Evolutionary conservation across 2,113 vertebrate species (phyloP), one percentile per base, ranked within the genome.

Genomic region (Paedocypris sp.): DNA sequence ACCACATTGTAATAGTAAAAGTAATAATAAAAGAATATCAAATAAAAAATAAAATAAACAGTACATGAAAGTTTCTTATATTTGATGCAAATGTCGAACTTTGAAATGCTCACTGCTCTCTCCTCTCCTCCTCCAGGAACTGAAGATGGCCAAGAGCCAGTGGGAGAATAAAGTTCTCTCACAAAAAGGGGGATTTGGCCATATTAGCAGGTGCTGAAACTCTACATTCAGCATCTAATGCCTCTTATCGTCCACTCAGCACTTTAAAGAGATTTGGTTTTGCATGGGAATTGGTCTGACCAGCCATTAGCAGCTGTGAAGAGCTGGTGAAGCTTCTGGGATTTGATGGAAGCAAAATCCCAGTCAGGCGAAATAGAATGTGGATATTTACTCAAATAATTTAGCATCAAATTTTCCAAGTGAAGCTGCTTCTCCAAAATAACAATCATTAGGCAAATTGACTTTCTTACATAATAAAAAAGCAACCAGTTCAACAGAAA

Each of bases 151-250:
- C 42, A 29, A 32, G 15, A 26, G 66, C 38, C 42, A 57, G 22
- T 9, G 10, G n/a, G 5, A 31, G 12, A 51, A 23, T 25, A 57
- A 38, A 35, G 32, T 41, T 60, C 60, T 29, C n/a, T 6, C 23
- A 11, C n/a, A 43, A 47, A 36, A 65, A 61, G 42, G 70, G 29
- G 38, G 66, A 60, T 60, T 53, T 58, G 41, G 59, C 8, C 49
- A 59, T 63, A 70, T 70, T 71, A 74, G 67, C 60, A 68, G 69
- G 72, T 73, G 67, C 45, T 78, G 70, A 80, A 70, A 75, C 39
- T 35, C 45, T 31, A 49, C 36, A 54, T 65, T 57, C 22, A n/a
- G 33, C n/a, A 52, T 51, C 36, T 41, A 41, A 57, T 33, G 47
- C 22, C 26, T 60, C 41, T 47, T 56, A 69, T 70, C 36, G 32